Conservation (phyloP, 2,888 invertebrate genomes). For the Caenorhabditis doughertyi region DNA sequence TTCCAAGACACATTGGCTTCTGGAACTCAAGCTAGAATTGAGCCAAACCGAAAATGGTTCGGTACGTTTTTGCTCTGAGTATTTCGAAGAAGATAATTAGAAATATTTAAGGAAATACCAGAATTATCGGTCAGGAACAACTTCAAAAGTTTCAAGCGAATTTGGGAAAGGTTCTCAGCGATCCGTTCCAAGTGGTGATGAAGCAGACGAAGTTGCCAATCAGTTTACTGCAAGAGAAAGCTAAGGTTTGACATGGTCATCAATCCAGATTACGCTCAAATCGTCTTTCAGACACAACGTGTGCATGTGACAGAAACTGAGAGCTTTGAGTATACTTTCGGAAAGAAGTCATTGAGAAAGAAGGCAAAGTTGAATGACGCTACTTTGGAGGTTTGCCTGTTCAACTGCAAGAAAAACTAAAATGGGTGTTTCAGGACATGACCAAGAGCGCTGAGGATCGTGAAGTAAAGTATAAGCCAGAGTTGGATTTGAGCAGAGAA, state of each 20-base stretch:
- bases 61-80: constrained; percentile 85
- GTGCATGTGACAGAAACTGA: constrained; percentile 97
- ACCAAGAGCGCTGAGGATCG: constrained; percentile 88
- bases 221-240: constrained; percentile 93
- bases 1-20: constrained; percentile 93
- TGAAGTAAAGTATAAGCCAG: constrained; percentile 89
- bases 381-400: constrained; percentile 87
- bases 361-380: constrained; percentile 88
- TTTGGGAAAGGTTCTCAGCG: constrained; percentile 93
- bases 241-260: constrained; percentile 83
- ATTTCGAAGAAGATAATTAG: not conserved
- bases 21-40: constrained; percentile 94
- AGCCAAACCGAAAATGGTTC: constrained; percentile 99
- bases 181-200: constrained; percentile 98
- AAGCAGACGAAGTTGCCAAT: constrained; percentile 95
- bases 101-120: constrained; percentile 88
- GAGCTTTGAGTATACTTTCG: constrained; percentile 94
- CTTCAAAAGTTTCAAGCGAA: constrained; percentile 89
- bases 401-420: not conserved
- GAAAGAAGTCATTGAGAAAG: constrained; percentile 94
- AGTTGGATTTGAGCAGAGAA: constrained; percentile 87
- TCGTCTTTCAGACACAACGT: constrained; percentile 87
- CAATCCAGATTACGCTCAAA: constrained; percentile 5
- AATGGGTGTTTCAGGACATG: constrained; percentile 85
- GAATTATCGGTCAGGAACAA: constrained; percentile 92